Evolutionary conservation across 2,113 vertebrate genomes (phyloP).

Genomic region (Myodes glareolus): DNA sequence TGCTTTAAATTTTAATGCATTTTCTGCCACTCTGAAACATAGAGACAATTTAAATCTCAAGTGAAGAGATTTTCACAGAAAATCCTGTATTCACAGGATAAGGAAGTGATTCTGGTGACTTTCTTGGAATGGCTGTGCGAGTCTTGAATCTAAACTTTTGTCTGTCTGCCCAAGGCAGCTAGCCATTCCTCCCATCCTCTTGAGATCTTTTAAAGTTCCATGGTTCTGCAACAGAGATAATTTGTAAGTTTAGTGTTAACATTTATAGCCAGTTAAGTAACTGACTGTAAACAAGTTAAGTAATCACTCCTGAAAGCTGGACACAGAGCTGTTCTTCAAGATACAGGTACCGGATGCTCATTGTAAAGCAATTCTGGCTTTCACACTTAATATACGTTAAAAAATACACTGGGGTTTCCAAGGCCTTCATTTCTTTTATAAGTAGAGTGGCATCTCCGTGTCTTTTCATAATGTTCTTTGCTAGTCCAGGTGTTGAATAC

Average conservation of each 20-base stretch:
- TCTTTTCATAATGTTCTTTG: constrained; percentile 14
- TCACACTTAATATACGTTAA: constrained; percentile 40
- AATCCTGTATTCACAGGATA: neutral
- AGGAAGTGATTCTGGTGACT: neutral
- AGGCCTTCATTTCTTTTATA: constrained; percentile 14
- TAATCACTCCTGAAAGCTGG: neutral
- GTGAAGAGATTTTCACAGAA: neutral
- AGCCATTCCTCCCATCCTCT: neutral
- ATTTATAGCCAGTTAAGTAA: neutral
- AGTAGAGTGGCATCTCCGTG: constrained; percentile 13
- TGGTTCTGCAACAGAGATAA: neutral
- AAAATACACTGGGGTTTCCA: neutral
- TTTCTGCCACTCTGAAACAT: neutral
- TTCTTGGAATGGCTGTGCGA: neutral
- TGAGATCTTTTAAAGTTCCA: neutral
- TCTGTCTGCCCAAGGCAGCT: neutral
- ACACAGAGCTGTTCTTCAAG: neutral
- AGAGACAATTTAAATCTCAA: constrained; percentile 17
- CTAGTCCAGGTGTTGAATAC: constrained; percentile 20
- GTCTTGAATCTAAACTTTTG: neutral
- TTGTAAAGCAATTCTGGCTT: neutral
- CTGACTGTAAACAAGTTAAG: neutral
- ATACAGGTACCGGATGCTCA: neutral
- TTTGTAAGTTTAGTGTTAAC: neutral
- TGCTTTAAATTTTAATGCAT: neutral